Evolutionary conservation across 2,888 invertebrate genomes (phyloP), one percentile per base, ranked within the genome.

Genomic region (Synergus umbraculus): DNA sequence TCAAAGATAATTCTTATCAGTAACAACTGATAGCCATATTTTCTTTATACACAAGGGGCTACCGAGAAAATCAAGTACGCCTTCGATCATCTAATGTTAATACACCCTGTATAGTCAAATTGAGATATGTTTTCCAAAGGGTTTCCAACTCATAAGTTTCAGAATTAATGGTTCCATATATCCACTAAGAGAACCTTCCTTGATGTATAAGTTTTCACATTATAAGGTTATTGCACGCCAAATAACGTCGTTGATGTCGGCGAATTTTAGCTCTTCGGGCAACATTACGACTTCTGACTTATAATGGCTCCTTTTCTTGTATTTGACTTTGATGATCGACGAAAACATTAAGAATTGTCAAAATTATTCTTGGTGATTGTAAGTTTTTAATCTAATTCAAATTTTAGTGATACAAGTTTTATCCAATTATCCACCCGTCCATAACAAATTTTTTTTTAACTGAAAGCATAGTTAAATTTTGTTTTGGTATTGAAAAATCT

Each of bases 1-100:
- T 80, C 79, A 76, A 13, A 81, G 83, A 83, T 83, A 83, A 83
- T 73, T 63, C 79, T 67, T 80, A 82, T 82, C 81, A 18, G 67
- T 76, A 79, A 81, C 78, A 78, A 67, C 54, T 43, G 81, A 83
- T 83, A 83, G 80, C 49, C 4, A 49, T 15, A 49, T 49, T 49
- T 49, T 49, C 49, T 49, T 37, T 37, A 37, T 49, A 49, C 49
- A 15, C 15, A 49, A 15, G 2, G 1, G 49, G 15, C 49, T 13
- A 49, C 49, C 49, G 12, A 2, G 49, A 12, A 4, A 49, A 49
- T 15, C 15, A 49, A 49, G 49, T 13, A 15, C 13, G 49, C 15
- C 13, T 13, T 12, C 15, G 49, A 49, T 49, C 49, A 5, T 5
- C 49, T 49, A 49, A 49, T 49, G 49, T 49, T 49, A 13, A 49